These are phyloP conservation scores for Parauchenoglanis ngamensis DNA, from an alignment of 2,797 vertebrate species.

Conservation along the genomic window DNA sequence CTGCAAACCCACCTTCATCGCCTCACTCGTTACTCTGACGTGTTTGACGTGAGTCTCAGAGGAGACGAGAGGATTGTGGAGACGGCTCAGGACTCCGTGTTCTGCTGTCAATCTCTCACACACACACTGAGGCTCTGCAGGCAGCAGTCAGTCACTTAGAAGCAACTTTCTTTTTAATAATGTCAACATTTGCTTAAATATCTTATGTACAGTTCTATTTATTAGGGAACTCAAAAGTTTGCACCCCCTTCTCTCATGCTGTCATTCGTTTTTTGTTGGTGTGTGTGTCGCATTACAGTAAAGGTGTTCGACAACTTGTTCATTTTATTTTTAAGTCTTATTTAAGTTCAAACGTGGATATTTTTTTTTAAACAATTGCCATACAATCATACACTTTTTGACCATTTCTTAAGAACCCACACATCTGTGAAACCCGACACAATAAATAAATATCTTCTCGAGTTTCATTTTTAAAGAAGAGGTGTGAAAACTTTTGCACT, in stretches of 20 bases:
- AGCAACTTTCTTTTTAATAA: background rate
- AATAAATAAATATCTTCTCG: background rate
- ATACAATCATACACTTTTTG: background rate
- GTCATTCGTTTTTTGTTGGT: background rate
- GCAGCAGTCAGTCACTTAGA: background rate
- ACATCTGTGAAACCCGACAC: background rate
- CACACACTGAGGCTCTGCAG: background rate
- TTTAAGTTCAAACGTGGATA: background rate
- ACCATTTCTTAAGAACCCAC: background rate
- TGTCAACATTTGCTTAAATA: background rate
- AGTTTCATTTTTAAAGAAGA: background rate
- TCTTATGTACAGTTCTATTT: background rate
- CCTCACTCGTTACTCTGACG: background rate
- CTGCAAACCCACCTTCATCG: background rate
- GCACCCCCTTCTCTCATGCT: background rate
- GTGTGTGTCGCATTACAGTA: background rate
- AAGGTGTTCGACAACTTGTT: background rate
- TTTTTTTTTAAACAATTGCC: background rate
- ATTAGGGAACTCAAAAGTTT: background rate
- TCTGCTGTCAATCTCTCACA: constrained; percentile 14
- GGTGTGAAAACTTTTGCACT: background rate
- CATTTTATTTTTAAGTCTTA: background rate
- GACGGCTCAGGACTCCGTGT: background rate
- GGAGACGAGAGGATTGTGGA: background rate
- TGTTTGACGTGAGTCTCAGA: background rate